These are phyloP conservation scores for Deilephila elpenor DNA, from an alignment of 2,888 invertebrate genomes.

Conservation along the genomic window DNA sequence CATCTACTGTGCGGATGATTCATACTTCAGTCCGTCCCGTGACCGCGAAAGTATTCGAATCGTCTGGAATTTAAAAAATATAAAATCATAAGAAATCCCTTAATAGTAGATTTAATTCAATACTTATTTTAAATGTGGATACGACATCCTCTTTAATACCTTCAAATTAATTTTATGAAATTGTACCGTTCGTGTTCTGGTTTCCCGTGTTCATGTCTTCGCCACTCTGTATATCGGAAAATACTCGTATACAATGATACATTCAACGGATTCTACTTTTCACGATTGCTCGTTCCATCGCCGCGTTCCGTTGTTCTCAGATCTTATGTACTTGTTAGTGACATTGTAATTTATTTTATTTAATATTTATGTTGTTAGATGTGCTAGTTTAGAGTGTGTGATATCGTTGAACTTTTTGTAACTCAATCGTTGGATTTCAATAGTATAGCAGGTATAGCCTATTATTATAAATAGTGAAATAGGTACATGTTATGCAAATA, in stretches of 20 bases:
- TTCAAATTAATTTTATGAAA: too few relatives aligned
- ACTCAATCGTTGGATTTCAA: constrained; percentile 17
- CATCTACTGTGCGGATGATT: too few relatives aligned
- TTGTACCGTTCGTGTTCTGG: too few relatives aligned
- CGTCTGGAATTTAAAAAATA: too few relatives aligned
- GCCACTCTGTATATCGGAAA: neutral
- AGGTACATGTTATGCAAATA: neutral
- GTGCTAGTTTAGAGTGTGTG: constrained; percentile 28
- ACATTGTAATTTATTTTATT: constrained; percentile 5
- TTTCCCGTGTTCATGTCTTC: too few relatives aligned
- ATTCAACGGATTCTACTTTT: neutral
- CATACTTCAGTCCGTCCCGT: too few relatives aligned
- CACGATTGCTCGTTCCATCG: constrained; percentile 15
- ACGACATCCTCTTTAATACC: too few relatives aligned
- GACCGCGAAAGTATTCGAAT: too few relatives aligned
- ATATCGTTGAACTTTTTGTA: constrained; percentile 12
- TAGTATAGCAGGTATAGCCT: constrained; percentile 16
- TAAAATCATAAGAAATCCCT: too few relatives aligned
- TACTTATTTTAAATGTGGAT: too few relatives aligned
- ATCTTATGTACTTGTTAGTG: constrained; percentile 21
- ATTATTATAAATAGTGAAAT: constrained; percentile 9
- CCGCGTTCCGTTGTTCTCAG: neutral
- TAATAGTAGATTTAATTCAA: too few relatives aligned
- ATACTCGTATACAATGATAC: neutral
- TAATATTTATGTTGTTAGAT: constrained; percentile 20